Conservation (phyloP, 1,140 invertebrate species). For the Bombus waltoni region DNA sequence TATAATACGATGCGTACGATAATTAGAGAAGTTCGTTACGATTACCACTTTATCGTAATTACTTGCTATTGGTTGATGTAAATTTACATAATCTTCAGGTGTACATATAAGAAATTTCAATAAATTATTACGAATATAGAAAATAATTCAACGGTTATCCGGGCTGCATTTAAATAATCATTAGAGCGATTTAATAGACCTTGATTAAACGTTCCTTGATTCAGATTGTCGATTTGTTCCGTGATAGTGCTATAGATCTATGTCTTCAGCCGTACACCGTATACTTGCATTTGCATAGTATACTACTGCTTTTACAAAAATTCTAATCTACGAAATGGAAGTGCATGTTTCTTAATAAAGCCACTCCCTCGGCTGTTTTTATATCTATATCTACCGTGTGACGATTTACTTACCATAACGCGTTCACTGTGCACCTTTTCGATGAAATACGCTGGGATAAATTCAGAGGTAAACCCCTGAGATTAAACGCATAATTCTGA, state of each 20-base stretch:
- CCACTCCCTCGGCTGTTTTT: background rate
- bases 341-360: too few relatives aligned
- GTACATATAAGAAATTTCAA: background rate
- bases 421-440: too few relatives aligned
- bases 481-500: background rate
- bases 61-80: background rate
- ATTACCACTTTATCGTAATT: background rate
- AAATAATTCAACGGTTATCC: background rate
- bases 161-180: background rate
- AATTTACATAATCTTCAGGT: background rate
- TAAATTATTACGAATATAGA: background rate
- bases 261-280: background rate
- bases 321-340: background rate
- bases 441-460: background rate
- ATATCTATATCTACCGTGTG: too few relatives aligned
- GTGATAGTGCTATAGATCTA: background rate
- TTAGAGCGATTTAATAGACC: background rate
- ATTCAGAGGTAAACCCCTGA: background rate
- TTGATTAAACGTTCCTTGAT: slow-evolving; percentile 32
- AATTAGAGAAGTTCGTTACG: background rate
- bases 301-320: background rate
- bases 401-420: too few relatives aligned
- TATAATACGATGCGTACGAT: background rate
- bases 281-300: background rate
- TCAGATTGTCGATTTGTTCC: slow-evolving; percentile 5